A percentile compares a stretch with the other conserved stretches of the same genome.
Evolutionary conservation across 2,113 vertebrate genomes (phyloP).

Genomic region (Leptobrachium ailaonicum): DNA sequence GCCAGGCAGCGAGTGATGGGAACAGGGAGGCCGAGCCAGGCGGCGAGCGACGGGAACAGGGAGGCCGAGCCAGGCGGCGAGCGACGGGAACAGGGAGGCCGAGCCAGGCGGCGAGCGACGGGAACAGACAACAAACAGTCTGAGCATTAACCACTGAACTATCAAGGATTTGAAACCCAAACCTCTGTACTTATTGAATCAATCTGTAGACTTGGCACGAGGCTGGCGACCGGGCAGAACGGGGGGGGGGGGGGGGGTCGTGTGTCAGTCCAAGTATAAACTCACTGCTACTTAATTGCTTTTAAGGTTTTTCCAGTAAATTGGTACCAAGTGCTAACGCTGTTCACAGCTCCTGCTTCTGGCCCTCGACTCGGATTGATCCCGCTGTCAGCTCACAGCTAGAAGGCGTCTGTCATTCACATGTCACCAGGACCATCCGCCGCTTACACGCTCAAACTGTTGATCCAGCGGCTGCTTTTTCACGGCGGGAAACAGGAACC

Average conservation of each 20-base stretch:
- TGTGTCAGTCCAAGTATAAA: background rate
- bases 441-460: slow-evolving; percentile 58
- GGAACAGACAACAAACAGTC: no score
- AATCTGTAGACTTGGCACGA: background rate
- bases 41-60: no score
- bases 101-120: no score
- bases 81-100: no score
- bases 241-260: background rate
- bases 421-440: slow-evolving; percentile 11
- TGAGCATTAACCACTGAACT: no score
- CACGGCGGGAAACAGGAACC: slow-evolving; percentile 67
- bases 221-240: no score
- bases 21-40: no score
- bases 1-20: no score
- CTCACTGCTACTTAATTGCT: background rate
- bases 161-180: no score
- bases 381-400: slow-evolving; percentile 24
- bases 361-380: background rate
- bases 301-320: background rate
- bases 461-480: slow-evolving; percentile 76
- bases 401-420: background rate
- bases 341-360: background rate
- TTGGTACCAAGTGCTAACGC: background rate
- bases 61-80: no score
- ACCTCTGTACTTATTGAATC: background rate